Base-by-base conservation (phyloP, 1,140 invertebrate species). In the Zaprionus taronus region DNA sequence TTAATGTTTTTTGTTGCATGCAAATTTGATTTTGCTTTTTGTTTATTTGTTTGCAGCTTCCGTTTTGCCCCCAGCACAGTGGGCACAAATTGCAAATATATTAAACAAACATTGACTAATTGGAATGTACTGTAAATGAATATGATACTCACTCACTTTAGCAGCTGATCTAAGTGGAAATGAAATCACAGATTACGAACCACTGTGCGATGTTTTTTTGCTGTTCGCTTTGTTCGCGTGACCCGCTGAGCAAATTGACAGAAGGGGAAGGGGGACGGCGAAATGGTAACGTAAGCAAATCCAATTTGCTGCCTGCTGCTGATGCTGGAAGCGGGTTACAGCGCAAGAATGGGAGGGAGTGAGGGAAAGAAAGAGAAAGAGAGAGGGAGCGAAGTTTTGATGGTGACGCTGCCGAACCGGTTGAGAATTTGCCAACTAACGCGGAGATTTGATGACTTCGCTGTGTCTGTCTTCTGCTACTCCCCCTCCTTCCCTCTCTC, bases 241-340 rank as follows among this genome's bases (percentile, higher is more conserved):
- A 76, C 73, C 73, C 73, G 73, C 69, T 72, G 66, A 70, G 72
- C 47, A 68, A 70, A 71, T 58, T 53, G 44, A 65, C 56, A 61
- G 49, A 76, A 72, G 55, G 69, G 68, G 49, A 76, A 72, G 65
- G 69, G 61, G 69, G 56, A 65, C 72, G 65, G 65, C 61, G 68
- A 58, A 76, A 72, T 72, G 61, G 68, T 36, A 76, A 72, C 61
- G 62, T 72, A 76, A 72, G 73, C 73, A 76, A 72, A 76, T 65
- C 61, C 68, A 72, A 76, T 76, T 76, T 65, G 68, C 44, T 64
- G 47, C 47, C 20, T 22, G 47, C 47, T n/a, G 57, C 58, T 22
- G 61, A 65, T 76, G 73, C 72, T 60, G 60, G 11, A 51, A 58
- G 60, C 22, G 31, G 24, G 24, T 62, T 38, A 17, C 4, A 17